Evolutionary conservation across 2,888 invertebrate species (phyloP).

Genomic region (Terebella lapidaria): DNA sequence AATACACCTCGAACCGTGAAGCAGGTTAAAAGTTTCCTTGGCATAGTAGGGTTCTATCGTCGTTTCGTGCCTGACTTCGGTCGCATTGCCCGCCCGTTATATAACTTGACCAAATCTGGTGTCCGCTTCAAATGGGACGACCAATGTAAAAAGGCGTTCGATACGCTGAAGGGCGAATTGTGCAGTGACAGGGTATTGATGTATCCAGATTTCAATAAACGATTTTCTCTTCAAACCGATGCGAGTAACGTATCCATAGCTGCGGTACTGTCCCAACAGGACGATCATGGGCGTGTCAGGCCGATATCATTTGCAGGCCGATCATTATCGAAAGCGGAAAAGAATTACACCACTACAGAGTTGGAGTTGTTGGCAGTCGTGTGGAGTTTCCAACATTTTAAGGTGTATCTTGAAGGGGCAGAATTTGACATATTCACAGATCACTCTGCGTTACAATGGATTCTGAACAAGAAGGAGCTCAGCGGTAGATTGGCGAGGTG

Average conservation of each 20-base stretch:
- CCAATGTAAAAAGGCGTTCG: slow-evolving; percentile 1
- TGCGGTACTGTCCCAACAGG: not conserved
- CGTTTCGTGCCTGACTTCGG: not conserved
- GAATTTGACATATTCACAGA: not conserved
- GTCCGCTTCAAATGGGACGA: not conserved
- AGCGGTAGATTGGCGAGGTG: not conserved
- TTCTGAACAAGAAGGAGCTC: not conserved
- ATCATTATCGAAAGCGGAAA: not conserved
- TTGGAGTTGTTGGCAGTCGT: not conserved
- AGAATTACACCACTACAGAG: slow-evolving; percentile 2
- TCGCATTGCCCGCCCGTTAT: not conserved
- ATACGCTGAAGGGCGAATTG: not conserved
- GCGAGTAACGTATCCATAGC: not conserved
- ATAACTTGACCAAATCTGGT: not conserved
- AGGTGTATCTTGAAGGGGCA: not conserved
- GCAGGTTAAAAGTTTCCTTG: not conserved
- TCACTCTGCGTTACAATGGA: not conserved
- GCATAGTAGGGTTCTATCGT: not conserved
- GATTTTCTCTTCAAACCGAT: not conserved
- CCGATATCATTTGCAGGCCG: not conserved
- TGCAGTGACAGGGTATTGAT: not conserved
- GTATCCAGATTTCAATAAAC: not conserved
- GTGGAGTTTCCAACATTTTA: not conserved
- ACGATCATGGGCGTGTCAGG: not conserved
- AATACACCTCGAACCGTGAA: not conserved